Evolutionary conservation across 2,888 invertebrate species (phyloP), one percentile per base, ranked within the genome.

Genomic region (Molorchus minor): DNA sequence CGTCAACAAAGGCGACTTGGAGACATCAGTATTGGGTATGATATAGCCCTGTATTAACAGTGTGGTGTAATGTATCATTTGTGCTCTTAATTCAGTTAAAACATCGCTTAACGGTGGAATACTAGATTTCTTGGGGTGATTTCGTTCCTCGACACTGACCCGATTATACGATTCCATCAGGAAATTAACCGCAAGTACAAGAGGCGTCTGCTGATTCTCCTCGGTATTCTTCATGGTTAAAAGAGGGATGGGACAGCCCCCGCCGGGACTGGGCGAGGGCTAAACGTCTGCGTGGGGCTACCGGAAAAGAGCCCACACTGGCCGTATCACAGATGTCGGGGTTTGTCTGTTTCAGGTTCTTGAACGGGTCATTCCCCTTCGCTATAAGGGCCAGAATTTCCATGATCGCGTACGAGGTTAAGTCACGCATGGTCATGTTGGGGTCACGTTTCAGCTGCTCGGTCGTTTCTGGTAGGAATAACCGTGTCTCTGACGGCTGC

Each of bases 41-140:
- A 80, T 74, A 12, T 77, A 80, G 16, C 82, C 86, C 77, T 86
- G 85, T 16, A 88, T 77, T 36, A 87, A 79, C 8, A 89, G 79
- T 36, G 85, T 81, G 1, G 87, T 82, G 71, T 85, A 84, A 62
- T 84, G 83, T 3, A 87, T 70, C 36, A 87, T 75, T 72, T 85
- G 83, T 54, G 84, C 83, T 64, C 86, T 81, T 66, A 86, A 74
- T 72, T 81, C 84, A 61, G 82, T 74, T 53, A 93, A 79, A 44
- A 91, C 81, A 66, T 88, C 88, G 73, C 88, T 89, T 62, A 92
- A 77, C 3, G 91, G 91, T 1, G 90, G 89, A 65, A 88, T 85
- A 62, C 89, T 91, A 69, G 89, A 88, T 75, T 87, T 87, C 82
- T 91, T 92, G 15, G 92, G 88, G 75, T 91, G 85, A 74, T 88